Evolutionary conservation across 2,797 vertebrate genomes (phyloP).

Genomic region (Tapirus indicus): DNA sequence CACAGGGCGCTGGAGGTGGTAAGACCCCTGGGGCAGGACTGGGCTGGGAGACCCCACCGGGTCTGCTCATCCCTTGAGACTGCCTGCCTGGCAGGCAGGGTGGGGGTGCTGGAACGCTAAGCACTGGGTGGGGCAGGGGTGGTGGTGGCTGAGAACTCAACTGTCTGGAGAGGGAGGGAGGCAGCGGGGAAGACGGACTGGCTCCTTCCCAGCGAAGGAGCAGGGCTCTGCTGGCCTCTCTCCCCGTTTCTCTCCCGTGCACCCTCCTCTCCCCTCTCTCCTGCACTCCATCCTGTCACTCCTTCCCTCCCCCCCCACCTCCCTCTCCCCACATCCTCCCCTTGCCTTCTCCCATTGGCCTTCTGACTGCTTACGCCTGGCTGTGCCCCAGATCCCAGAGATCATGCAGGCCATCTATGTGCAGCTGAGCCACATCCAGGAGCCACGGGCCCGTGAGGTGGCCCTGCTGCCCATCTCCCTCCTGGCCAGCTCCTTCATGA

Average conservation of each 20-base stretch:
- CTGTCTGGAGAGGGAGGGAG: not conserved
- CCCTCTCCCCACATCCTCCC: not conserved
- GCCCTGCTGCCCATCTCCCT: conserved; percentile 77
- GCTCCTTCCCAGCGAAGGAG: not conserved
- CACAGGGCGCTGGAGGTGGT: conserved; percentile 79
- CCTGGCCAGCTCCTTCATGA: conserved; percentile 83
- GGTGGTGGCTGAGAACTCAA: no score
- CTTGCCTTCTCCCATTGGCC: not conserved
- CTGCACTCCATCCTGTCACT: not conserved
- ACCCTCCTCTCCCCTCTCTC: not conserved
- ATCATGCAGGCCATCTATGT: conserved; percentile 80
- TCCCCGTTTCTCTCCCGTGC: not conserved
- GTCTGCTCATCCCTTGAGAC: not conserved
- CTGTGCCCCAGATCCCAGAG: conserved; percentile 79
- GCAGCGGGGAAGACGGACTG: not conserved
- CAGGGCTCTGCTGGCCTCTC: not conserved
- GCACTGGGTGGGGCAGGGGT: not conserved
- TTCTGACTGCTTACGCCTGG: not conserved
- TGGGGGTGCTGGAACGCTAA: not conserved
- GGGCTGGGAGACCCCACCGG: not conserved
- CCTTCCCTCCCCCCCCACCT: no score
- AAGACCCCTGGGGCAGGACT: conserved; percentile 34
- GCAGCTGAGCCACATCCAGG: conserved; percentile 76
- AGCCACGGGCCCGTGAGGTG: conserved; percentile 65
- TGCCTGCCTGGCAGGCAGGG: not conserved